phyloP scores from a whole-genome alignment of 2,888 invertebrate genomes.

The Polyploca ridens region DNA sequence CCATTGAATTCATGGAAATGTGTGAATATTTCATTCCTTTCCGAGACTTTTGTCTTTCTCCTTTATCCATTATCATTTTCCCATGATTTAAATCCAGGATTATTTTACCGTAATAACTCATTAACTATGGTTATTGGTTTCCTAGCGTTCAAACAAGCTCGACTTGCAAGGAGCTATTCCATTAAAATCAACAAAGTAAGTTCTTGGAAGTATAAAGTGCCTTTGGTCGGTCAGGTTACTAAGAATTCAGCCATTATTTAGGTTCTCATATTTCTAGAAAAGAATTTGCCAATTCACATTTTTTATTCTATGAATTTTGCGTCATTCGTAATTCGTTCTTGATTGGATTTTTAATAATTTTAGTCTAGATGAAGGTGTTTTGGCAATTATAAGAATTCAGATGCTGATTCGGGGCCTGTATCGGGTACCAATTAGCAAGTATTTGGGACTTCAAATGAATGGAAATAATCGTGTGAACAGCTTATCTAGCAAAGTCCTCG shows the following conservation, averaged over 20 bases:
- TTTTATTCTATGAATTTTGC: background rate
- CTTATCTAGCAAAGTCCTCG: conserved; percentile 14
- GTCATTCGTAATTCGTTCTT: background rate
- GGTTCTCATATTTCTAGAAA: conserved; percentile 10
- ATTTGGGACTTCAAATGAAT: no score
- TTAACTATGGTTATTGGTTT: background rate
- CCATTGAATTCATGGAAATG: background rate
- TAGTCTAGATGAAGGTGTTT: background rate
- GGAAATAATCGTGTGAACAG: background rate
- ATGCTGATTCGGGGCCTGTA: background rate
- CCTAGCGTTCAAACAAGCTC: background rate
- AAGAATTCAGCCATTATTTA: conserved; percentile 1
- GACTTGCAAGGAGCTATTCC: background rate
- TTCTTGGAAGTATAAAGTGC: conserved; percentile 9
- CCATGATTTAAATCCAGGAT: background rate
- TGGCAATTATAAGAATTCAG: background rate
- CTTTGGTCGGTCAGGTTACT: background rate
- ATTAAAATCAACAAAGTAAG: background rate
- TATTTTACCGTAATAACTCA: background rate
- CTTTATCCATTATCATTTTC: conserved; percentile 2
- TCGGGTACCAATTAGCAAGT: background rate
- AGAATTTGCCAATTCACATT: background rate
- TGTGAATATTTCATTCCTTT: background rate
- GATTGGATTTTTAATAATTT: background rate
- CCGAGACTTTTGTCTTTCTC: background rate